Base-by-base conservation (phyloP, 2,113 vertebrate species). In the Alaudala cheleensis region DNA sequence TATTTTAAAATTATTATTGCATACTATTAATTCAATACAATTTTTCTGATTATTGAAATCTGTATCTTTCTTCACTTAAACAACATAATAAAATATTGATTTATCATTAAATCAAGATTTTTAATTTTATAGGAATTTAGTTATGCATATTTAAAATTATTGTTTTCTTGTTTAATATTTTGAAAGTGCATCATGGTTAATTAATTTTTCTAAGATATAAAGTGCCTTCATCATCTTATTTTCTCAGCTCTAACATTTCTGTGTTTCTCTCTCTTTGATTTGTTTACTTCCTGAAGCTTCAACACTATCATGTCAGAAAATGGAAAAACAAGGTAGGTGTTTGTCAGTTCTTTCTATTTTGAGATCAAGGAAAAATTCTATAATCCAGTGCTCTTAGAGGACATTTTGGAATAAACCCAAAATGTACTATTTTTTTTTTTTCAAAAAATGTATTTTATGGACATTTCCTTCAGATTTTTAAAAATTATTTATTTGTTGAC, bases 131-230 rank as follows among this genome's bases (percentile, higher is more conserved):
- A 50, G 9, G 11, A 86, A 80, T 88, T 21, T 22, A 65, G 57
- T 76, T 51, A 10, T 61, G 4, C 12, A 61, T 22, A 58, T 6
- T 49, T 89, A 5, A 53, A 77, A 65, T 72, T 86, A 73, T 28
- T 67, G 37, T 61, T 85, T 72, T 81, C 11, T 70, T 20, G 3
- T 64, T 94, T 84, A 81, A 51, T 83, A 81, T 89, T 89, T 92
- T 54, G 4, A 65, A 90, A 76, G 6, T 23, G 1, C 2, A n/a
- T 4, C 22, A 28, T 8, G 51, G 33, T 61, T 77, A 47, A n/a
- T 31, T 49, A 85, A 11, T 69, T 82, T 69, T 91, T 54, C 24
- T 65, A 31, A 29, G 11, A 4, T 44, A 78, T 14, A 58, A 92
- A 71, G 5, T 7, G 4, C 73, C 25, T 74, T 53, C 25, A 67